Evolutionary conservation across 2,797 vertebrate genomes (phyloP).

Genomic region (Diplodus puntazzo): DNA sequence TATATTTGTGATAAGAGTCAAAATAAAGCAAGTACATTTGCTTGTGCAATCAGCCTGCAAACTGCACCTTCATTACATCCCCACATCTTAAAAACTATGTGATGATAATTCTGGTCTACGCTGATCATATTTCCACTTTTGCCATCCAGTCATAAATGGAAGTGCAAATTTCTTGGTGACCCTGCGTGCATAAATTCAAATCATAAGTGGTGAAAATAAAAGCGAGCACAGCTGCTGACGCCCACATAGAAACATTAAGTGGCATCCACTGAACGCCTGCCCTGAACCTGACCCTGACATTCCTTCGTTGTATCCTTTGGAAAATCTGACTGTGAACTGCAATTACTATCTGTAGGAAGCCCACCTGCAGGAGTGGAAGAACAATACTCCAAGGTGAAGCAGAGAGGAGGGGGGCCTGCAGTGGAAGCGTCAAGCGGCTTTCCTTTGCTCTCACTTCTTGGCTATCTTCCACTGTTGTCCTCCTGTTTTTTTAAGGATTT

Average conservation of each 20-base stretch:
- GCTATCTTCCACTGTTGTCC: constrained; percentile 82
- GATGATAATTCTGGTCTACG: neutral
- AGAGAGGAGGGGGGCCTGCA: constrained; percentile 61
- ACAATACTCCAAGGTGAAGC: constrained; percentile 78
- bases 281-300: constrained; percentile 67
- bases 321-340: constrained; percentile 69
- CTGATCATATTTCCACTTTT: neutral
- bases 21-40: neutral
- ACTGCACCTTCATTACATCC: neutral
- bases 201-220: constrained; percentile 1
- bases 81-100: neutral
- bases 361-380: constrained; percentile 76
- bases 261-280: constrained; percentile 42
- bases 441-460: constrained; percentile 72
- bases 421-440: constrained; percentile 68
- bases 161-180: neutral
- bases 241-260: constrained; percentile 27
- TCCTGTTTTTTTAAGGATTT: constrained; percentile 73
- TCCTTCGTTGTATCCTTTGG: constrained; percentile 73
- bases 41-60: neutral
- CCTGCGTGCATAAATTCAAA: neutral
- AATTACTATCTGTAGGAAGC: constrained; percentile 68
- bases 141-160: neutral
- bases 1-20: constrained; percentile 4
- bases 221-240: constrained; percentile 23